Percentiles rank a stretch among this genome's conserved stretches.
phyloP scores from a whole-genome alignment of 2,888 invertebrate genomes.

The Lasioglossum malachurum region DNA sequence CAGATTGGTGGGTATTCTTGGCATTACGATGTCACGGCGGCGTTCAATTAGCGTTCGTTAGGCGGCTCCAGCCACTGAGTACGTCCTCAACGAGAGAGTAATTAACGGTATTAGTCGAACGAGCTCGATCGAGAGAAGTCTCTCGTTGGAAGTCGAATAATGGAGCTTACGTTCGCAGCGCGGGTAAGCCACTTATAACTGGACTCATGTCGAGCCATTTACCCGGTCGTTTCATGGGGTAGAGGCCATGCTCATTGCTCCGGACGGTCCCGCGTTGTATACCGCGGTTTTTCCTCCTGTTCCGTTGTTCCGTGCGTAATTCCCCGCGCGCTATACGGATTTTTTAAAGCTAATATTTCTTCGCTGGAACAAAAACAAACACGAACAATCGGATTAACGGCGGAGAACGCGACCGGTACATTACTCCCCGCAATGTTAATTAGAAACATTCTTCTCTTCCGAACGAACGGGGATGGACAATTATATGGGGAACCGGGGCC shows the following conservation, averaged over 20 bases:
- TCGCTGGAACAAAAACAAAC: neutral
- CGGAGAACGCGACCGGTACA: neutral
- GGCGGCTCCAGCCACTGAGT: conserved; percentile 61
- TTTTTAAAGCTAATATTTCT: neutral
- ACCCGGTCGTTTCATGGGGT: conserved; percentile 1
- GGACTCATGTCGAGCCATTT: conserved; percentile 30
- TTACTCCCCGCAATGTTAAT: neutral
- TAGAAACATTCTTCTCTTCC: neutral
- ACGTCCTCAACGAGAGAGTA: conserved; percentile 73
- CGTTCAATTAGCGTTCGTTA: conserved; percentile 78
- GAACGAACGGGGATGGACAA: neutral
- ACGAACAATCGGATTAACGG: neutral
- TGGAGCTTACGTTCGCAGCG: conserved; percentile 63
- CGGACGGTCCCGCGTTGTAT: neutral
- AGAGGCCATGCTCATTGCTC: neutral
- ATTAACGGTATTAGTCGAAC: conserved; percentile 77
- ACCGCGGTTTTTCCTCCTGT: neutral
- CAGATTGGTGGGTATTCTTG: conserved; percentile 70
- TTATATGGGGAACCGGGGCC: neutral
- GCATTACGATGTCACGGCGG: conserved; percentile 69
- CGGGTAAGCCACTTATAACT: conserved; percentile 58
- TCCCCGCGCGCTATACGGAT: neutral
- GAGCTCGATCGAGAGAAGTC: conserved; percentile 59
- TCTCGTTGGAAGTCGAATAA: conserved; percentile 71
- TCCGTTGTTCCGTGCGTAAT: neutral